Base-by-base conservation (phyloP, 2,797 vertebrate species). In the Bradypodion pumilum region DNA sequence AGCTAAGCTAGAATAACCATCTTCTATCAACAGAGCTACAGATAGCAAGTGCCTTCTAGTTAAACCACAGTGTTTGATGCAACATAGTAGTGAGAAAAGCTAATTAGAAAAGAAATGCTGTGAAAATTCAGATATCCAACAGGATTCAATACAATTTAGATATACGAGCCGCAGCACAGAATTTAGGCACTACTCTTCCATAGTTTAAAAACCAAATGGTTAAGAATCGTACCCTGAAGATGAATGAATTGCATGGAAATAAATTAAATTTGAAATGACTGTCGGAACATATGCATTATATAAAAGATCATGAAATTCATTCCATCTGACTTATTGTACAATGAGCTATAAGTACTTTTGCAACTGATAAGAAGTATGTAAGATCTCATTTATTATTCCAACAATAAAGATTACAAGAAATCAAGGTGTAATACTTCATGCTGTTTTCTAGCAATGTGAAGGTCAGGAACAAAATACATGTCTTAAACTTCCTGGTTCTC, bases 241-340 rank as follows among this genome's bases (percentile, higher is more conserved):
- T 93, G 89, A 93, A 90, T 92, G 91, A 92, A 90, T 89, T 89
- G 85, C 89, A 86, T 89, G 85, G 91, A 92, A 94, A 94, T 92
- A 93, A 92, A 92, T 92, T 92, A 92, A 74, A 69, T 94, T 91
- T 92, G 63, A 95, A 93, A 94, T 92, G 89, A 92, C 90, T 91
- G 49, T 80, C 88, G 91, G 85, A 92, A 88, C 85, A 81, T 93
- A 93, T 94, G 93, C 92, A 91, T 94, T 93, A 91, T 91, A 92
- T 85, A 93, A 93, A 94, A 85, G 86, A 88, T 92, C 90, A 88
- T 92, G 82, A 94, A 94, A 91, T 93, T 74, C 74, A 90, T 94
- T 95, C 93, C 82, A 79, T 91, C 68, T 91, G 87, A 93, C 90
- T 93, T 90, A 91, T 78, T 91, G 81, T 90, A 89, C 90, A 87